phyloP scores from a whole-genome alignment of 2,888 invertebrate genomes.

The Zygothrica quintamaculata region DNA sequence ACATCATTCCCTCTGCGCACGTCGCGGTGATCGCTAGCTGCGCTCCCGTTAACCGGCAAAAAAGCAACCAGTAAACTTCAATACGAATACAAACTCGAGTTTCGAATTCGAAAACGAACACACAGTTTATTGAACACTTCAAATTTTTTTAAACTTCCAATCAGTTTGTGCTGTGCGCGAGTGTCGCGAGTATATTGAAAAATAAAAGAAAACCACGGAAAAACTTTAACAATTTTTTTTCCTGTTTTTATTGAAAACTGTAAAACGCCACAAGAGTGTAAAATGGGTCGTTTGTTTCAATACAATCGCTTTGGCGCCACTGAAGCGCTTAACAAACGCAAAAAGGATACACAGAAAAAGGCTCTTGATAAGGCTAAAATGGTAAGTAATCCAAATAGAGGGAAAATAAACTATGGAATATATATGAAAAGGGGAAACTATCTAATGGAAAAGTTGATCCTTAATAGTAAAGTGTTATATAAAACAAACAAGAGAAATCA shows the following conservation, averaged over 20 bases:
- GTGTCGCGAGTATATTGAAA: constrained; percentile 34
- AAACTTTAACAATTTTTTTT: constrained; percentile 27
- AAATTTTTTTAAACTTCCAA: constrained; percentile 21
- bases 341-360: constrained; percentile 70
- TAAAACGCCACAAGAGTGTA: constrained; percentile 48
- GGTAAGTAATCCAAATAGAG: constrained; percentile 61
- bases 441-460: no score
- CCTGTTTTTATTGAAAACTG: constrained; percentile 61
- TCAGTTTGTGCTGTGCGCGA: constrained; percentile 17
- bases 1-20: constrained; percentile 83
- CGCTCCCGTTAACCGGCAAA: constrained; percentile 43
- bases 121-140: constrained; percentile 14
- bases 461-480: no score
- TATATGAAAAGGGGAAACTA: no score
- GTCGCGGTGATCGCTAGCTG: constrained; percentile 81
- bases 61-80: constrained; percentile 8
- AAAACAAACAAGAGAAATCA: no score
- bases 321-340: constrained; percentile 64
- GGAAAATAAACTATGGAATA: background rate
- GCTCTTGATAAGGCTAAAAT: constrained; percentile 59
- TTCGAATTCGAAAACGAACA: constrained; percentile 44
- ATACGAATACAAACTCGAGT: constrained; percentile 28
- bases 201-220: constrained; percentile 2
- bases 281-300: constrained; percentile 82
- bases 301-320: constrained; percentile 80